These are phyloP conservation scores for Coelopa pilipes DNA, from an alignment of 2,888 invertebrate genomes.

Conservation along the genomic window DNA sequence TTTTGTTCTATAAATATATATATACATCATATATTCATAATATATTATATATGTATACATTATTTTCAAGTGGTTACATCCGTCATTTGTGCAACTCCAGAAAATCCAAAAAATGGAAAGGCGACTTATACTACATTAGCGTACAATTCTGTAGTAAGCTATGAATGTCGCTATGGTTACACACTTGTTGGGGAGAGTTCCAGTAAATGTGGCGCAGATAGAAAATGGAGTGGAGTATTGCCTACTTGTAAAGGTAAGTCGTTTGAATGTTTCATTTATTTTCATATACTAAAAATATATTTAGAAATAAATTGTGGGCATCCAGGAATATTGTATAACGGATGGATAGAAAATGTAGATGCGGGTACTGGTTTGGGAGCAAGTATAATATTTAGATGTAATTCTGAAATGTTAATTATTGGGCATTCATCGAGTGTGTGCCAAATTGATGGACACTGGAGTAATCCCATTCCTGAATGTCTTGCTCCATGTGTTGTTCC, in stretches of 20 bases:
- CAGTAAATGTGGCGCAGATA: slow-evolving; percentile 91
- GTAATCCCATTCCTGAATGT: slow-evolving; percentile 91
- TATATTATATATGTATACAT: too few relatives aligned
- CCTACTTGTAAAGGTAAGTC: slow-evolving; percentile 88
- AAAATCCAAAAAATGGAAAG: slow-evolving; percentile 91
- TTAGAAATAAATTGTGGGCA: slow-evolving; percentile 96
- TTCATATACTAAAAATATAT: slow-evolving; percentile 32
- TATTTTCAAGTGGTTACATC: slow-evolving; percentile 80
- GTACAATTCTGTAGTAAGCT: slow-evolving; percentile 94
- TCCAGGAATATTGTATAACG: slow-evolving; percentile 93
- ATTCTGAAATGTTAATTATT: slow-evolving; percentile 89
- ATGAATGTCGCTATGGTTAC: slow-evolving; percentile 95
- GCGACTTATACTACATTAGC: slow-evolving; percentile 92
- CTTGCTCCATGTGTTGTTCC: slow-evolving; percentile 94
- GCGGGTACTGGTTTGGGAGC: slow-evolving; percentile 91
- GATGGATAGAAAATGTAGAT: slow-evolving; percentile 92
- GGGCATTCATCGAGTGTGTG: slow-evolving; percentile 92
- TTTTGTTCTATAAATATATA: too few relatives aligned
- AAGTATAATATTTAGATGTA: slow-evolving; percentile 92
- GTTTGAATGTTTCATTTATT: background rate
- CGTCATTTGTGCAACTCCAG: slow-evolving; percentile 92
- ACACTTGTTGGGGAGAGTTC: slow-evolving; percentile 90
- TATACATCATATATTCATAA: too few relatives aligned
- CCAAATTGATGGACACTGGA: slow-evolving; percentile 94
- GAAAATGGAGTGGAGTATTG: slow-evolving; percentile 93